These are phyloP conservation scores for Cyaniris semiargus DNA, from an alignment of 2,888 invertebrate genomes.

Conservation along the genomic window DNA sequence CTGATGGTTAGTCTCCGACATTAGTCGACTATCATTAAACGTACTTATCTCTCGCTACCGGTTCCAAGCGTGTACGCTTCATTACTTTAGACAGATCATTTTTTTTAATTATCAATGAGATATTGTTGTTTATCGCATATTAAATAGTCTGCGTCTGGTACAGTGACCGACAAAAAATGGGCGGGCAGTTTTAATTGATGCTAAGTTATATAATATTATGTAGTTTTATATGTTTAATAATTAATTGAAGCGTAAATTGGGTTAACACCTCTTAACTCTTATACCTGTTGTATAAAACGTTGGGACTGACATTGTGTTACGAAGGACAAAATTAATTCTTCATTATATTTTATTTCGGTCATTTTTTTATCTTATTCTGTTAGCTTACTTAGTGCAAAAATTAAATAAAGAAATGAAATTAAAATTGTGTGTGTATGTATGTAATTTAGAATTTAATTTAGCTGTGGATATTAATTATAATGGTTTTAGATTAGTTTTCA, in stretches of 20 bases:
- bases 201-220: background rate
- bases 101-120: constrained; percentile 49
- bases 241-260: background rate
- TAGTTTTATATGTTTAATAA: background rate
- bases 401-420: too few species aligned
- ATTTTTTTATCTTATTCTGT: too few species aligned
- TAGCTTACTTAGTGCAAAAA: too few species aligned
- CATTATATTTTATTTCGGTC: too few species aligned
- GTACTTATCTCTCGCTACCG: constrained; percentile 57
- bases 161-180: constrained; percentile 2
- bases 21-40: constrained; percentile 19
- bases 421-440: too few species aligned
- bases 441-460: too few species aligned
- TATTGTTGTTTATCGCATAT: constrained; percentile 48
- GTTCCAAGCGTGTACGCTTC: constrained; percentile 50
- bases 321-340: too few species aligned
- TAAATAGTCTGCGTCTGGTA: constrained; percentile 42
- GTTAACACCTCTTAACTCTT: too few species aligned
- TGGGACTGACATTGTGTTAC: too few species aligned
- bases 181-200: background rate
- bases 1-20: constrained; percentile 4
- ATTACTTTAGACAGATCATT: constrained; percentile 47
- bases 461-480: too few species aligned
- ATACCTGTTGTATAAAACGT: too few species aligned
- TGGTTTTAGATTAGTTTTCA: too few species aligned